Evolutionary conservation across 2,888 invertebrate genomes (phyloP).

Genomic region (Lottia scabra): DNA sequence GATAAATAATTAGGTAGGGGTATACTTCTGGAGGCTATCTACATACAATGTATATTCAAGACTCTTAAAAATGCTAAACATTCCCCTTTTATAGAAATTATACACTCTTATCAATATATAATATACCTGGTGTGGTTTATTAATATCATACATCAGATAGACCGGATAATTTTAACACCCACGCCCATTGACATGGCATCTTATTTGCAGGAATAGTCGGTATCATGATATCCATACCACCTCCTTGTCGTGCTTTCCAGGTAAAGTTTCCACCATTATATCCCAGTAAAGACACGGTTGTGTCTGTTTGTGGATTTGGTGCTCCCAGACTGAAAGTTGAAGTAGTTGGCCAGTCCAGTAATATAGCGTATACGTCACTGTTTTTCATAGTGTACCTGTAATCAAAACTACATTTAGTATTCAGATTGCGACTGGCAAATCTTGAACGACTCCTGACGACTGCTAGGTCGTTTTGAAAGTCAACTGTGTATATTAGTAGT

Average conservation of each 20-base stretch:
- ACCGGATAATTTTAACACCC: conserved; percentile 60
- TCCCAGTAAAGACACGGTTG: conserved; percentile 72
- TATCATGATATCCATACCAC: conserved; percentile 55
- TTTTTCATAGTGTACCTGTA: conserved; percentile 56
- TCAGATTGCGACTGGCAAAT: too few relatives aligned
- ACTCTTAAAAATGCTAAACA: too few relatives aligned
- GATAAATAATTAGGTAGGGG: too few relatives aligned
- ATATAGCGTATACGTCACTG: conserved; percentile 76
- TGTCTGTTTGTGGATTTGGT: conserved; percentile 56
- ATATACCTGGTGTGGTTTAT: too few relatives aligned
- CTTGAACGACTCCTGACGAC: too few relatives aligned
- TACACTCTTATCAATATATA: too few relatives aligned
- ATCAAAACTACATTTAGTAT: too few relatives aligned
- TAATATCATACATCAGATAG: conserved; percentile 29
- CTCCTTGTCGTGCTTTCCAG: conserved; percentile 28
- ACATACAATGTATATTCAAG: too few relatives aligned
- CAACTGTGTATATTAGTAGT: too few relatives aligned
- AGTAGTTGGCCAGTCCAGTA: conserved; percentile 79
- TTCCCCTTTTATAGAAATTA: too few relatives aligned
- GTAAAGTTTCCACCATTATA: conserved; percentile 42
- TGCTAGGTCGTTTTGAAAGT: too few relatives aligned
- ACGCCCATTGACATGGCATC: conserved; percentile 60
- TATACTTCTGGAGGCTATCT: too few relatives aligned
- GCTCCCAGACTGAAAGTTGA: conserved; percentile 73
- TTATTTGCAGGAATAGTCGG: conserved; percentile 48